These are phyloP conservation scores for Listrodromus nycthemerus DNA, from an alignment of 2,888 invertebrate species.

Conservation along the genomic window DNA sequence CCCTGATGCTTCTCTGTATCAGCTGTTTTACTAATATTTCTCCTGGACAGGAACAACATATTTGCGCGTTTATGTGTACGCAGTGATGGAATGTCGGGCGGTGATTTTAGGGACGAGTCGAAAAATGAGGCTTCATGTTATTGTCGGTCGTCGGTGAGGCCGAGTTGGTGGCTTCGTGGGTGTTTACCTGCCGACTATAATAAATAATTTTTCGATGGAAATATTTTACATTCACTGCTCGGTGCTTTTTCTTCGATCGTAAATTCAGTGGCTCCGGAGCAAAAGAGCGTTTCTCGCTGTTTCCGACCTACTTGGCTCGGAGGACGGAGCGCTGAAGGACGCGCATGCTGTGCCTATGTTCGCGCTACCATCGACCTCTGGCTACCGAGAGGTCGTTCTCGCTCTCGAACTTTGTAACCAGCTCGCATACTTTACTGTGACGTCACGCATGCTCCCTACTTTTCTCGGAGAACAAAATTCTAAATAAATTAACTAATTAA, in stretches of 20 bases:
- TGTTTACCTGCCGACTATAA: slow-evolving; percentile 63
- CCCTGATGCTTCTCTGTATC: not conserved
- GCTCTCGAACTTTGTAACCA: not conserved
- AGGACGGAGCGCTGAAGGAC: not conserved
- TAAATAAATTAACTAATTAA: no score
- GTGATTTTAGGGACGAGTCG: slow-evolving; percentile 27
- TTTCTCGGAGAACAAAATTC: no score
- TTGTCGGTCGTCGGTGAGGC: slow-evolving; percentile 19
- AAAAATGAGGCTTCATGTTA: slow-evolving; percentile 2
- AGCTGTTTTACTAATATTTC: slow-evolving; percentile 33
- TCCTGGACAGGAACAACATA: slow-evolving; percentile 6
- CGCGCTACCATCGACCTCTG: not conserved
- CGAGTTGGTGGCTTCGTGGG: slow-evolving; percentile 34
- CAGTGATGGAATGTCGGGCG: slow-evolving; percentile 30
- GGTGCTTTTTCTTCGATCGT: slow-evolving; percentile 80
- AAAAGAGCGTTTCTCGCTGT: not conserved
- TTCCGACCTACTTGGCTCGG: not conserved
- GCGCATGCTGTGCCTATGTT: slow-evolving; percentile 5
- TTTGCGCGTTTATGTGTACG: slow-evolving; percentile 56
- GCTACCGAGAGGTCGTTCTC: slow-evolving; percentile 4
- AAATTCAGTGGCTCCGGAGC: slow-evolving; percentile 79
- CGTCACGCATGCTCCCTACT: no score
- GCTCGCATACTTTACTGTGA: no score
- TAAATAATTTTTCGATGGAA: slow-evolving; percentile 80
- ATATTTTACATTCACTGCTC: slow-evolving; percentile 83